Evolutionary conservation across 1,140 invertebrate species (phyloP).

Genomic region (Solenopsis invicta): DNA sequence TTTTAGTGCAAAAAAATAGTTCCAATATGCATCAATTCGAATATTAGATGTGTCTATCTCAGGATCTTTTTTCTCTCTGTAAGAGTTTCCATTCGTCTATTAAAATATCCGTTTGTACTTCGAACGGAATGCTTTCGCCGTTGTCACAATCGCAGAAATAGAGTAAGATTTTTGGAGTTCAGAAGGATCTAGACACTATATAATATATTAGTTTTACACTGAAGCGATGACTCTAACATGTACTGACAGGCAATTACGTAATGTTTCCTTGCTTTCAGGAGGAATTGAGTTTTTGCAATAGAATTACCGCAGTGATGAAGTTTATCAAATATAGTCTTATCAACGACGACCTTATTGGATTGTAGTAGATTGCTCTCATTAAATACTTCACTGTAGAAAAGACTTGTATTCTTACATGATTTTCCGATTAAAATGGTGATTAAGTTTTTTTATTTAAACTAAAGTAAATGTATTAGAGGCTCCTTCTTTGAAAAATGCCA

Average conservation of each 20-base stretch:
- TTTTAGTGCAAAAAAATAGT: neutral
- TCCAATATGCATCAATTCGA: constrained; percentile 27
- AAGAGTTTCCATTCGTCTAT: constrained; percentile 10
- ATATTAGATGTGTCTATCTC: neutral
- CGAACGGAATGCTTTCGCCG: neutral
- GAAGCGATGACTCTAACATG: neutral
- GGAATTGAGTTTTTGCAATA: neutral
- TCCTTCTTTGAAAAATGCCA: neutral
- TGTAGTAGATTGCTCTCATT: neutral
- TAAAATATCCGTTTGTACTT: constrained; percentile 18
- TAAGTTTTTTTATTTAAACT: neutral
- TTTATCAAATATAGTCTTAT: constrained; percentile 4
- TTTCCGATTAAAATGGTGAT: neutral
- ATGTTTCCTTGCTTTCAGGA: constrained; percentile 8
- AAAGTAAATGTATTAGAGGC: constrained; percentile 5
- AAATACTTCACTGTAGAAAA: neutral
- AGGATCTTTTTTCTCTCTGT: neutral
- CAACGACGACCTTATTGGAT: neutral
- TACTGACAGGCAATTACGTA: neutral
- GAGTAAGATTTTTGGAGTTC: constrained; percentile 1
- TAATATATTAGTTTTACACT: constrained; percentile 9
- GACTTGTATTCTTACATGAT: constrained; percentile 1
- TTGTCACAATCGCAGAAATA: constrained; percentile 4
- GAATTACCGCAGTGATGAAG: constrained; percentile 1
- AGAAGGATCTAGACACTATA: neutral